phyloP scores from a whole-genome alignment of 1,140 invertebrate species.

The Bombus waltoni region DNA sequence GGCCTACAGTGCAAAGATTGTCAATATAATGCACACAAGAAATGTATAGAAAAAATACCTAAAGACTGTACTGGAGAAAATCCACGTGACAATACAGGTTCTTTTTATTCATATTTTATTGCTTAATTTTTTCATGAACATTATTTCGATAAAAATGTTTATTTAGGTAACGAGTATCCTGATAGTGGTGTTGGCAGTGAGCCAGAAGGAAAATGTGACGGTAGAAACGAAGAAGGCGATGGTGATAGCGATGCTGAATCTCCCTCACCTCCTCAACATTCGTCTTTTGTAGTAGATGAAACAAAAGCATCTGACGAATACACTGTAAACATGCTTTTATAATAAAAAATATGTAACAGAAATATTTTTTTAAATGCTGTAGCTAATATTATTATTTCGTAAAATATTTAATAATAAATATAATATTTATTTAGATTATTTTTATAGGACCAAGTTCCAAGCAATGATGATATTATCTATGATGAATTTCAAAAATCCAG shows the following conservation, averaged over 20 bases:
- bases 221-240: slow-evolving; percentile 85
- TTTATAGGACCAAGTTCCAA: slow-evolving; percentile 77
- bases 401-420: slow-evolving; percentile 8
- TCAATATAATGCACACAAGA: slow-evolving; percentile 99
- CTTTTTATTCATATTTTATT: slow-evolving; percentile 2
- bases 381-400: neutral
- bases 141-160: neutral
- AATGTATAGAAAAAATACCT: slow-evolving; percentile 96
- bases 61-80: slow-evolving; percentile 97
- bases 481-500: slow-evolving; percentile 77
- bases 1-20: slow-evolving; percentile 99
- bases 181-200: slow-evolving; percentile 88
- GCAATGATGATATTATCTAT: slow-evolving; percentile 72
- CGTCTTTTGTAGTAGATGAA: slow-evolving; percentile 69
- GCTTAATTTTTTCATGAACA: slow-evolving; percentile 8
- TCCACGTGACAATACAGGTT: slow-evolving; percentile 83
- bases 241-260: slow-evolving; percentile 86
- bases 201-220: slow-evolving; percentile 83
- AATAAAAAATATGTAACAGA: neutral
- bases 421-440: slow-evolving; percentile 45
- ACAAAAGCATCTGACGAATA: slow-evolving; percentile 76
- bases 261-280: slow-evolving; percentile 67
- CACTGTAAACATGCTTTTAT: slow-evolving; percentile 64
- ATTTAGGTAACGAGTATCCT: slow-evolving; percentile 83
- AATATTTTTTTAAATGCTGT: neutral